Evolutionary conservation across 2,888 invertebrate species (phyloP).

Genomic region (Tetanocera ferruginea): DNA sequence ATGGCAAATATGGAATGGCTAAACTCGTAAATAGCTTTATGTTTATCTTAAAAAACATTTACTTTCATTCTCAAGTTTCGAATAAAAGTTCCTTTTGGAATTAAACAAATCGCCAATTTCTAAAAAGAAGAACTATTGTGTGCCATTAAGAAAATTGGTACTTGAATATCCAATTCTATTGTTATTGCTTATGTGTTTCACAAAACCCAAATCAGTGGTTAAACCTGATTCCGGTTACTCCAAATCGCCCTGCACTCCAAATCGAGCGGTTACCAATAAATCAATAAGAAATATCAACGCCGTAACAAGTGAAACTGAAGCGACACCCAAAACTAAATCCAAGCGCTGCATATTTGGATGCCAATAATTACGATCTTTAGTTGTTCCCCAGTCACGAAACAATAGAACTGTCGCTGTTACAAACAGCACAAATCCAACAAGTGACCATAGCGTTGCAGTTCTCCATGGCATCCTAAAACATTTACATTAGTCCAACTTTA

Average conservation of each 20-base stretch:
- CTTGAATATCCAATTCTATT: no score
- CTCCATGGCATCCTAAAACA: constrained; percentile 65
- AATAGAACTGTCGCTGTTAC: constrained; percentile 63
- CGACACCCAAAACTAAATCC: constrained; percentile 66
- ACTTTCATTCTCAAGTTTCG: no score
- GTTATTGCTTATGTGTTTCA: no score
- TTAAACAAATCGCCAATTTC: no score
- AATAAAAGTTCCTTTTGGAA: no score
- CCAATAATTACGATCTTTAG: constrained; percentile 69
- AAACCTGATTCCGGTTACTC: constrained; percentile 54
- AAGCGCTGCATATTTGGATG: constrained; percentile 69
- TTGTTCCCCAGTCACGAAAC: constrained; percentile 67
- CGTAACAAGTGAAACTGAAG: constrained; percentile 63
- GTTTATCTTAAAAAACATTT: no score
- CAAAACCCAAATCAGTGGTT: no score
- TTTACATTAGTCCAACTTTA: not conserved
- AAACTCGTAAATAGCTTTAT: no score
- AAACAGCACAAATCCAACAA: constrained; percentile 63
- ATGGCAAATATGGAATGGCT: constrained; percentile 35
- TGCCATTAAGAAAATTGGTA: no score
- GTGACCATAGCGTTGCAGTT: constrained; percentile 64
- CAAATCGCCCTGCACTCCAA: constrained; percentile 66
- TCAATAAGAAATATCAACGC: constrained; percentile 65
- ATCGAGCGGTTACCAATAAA: constrained; percentile 63
- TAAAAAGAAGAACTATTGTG: no score